Evolutionary conservation across 2,797 vertebrate genomes (phyloP).

Genomic region (Sternarchorhynchus goeldii): DNA sequence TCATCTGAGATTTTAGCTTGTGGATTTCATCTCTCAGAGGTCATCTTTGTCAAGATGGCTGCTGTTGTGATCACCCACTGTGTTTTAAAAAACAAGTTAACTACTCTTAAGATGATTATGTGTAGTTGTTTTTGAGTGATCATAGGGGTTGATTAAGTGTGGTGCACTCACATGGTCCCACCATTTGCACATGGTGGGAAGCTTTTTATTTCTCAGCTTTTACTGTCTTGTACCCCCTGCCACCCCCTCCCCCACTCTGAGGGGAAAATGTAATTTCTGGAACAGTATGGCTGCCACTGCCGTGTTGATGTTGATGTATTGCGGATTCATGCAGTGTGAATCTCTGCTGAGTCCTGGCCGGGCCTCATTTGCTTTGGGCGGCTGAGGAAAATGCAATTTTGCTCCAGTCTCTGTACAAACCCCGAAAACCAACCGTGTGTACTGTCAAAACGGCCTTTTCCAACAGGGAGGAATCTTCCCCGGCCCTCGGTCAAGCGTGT

Average conservation of each 20-base stretch:
- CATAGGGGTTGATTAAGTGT: slow-evolving; percentile 4
- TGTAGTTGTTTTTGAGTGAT: slow-evolving; percentile 4
- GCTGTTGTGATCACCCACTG: too few species aligned
- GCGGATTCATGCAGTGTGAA: slow-evolving; percentile 62
- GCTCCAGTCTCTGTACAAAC: slow-evolving; percentile 53
- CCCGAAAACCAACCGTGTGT: slow-evolving; percentile 49
- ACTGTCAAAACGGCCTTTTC: slow-evolving; percentile 43
- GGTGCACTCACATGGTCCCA: background rate
- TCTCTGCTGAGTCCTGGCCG: slow-evolving; percentile 58
- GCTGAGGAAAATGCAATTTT: slow-evolving; percentile 57
- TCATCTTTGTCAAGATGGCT: too few species aligned
- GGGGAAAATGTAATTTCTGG: slow-evolving; percentile 59
- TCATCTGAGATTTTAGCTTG: too few species aligned
- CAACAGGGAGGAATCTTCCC: slow-evolving; percentile 25
- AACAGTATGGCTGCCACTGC: slow-evolving; percentile 56
- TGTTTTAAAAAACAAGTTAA: background rate
- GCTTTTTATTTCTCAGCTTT: slow-evolving; percentile 36
- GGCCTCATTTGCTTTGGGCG: slow-evolving; percentile 60
- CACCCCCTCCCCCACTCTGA: slow-evolving; percentile 23
- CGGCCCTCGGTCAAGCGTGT: background rate
- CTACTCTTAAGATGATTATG: too few species aligned
- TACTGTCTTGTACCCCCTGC: slow-evolving; percentile 24
- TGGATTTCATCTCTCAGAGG: too few species aligned
- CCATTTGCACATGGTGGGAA: background rate
- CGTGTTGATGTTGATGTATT: slow-evolving; percentile 61